phyloP scores from a whole-genome alignment of 2,797 vertebrate genomes.

The Rhodeus uyekii region DNA sequence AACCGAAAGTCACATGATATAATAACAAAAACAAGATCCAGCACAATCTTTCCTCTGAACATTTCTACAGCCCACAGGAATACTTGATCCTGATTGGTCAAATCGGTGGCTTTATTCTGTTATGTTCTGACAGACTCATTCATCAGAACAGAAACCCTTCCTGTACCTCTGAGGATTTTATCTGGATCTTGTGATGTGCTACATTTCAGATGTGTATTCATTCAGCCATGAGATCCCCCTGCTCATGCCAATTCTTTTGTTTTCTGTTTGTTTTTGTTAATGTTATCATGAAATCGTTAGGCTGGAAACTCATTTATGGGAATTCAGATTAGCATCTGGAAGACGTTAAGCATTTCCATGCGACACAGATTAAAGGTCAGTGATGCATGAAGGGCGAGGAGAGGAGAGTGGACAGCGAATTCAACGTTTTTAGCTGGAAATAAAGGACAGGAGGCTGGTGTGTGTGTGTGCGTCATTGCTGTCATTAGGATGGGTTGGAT shows the following conservation, averaged over 20 bases:
- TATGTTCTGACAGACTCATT: neutral
- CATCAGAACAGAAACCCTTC: constrained; percentile 21
- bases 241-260: constrained; percentile 26
- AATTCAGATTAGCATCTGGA: constrained; percentile 47
- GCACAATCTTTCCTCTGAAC: too few species aligned
- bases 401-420: constrained; percentile 33
- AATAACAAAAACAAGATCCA: neutral
- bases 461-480: constrained; percentile 13
- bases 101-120: neutral
- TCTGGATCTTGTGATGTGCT: constrained; percentile 26
- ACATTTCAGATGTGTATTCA: constrained; percentile 24
- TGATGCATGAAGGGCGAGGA: constrained; percentile 51
- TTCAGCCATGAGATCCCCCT: constrained; percentile 4
- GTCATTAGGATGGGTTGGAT: neutral
- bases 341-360: constrained; percentile 57
- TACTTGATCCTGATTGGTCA: neutral
- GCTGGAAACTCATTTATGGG: constrained; percentile 42
- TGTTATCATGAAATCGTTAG: constrained; percentile 36
- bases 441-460: neutral
- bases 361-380: constrained; percentile 52
- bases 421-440: neutral
- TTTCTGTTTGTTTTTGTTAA: constrained; percentile 50
- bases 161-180: constrained; percentile 5
- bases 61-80: neutral
- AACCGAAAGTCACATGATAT: neutral